These are phyloP conservation scores for Nematostella vectensis DNA, from an alignment of 92 coral and sea anemone species.

Conservation along the genomic window DNA sequence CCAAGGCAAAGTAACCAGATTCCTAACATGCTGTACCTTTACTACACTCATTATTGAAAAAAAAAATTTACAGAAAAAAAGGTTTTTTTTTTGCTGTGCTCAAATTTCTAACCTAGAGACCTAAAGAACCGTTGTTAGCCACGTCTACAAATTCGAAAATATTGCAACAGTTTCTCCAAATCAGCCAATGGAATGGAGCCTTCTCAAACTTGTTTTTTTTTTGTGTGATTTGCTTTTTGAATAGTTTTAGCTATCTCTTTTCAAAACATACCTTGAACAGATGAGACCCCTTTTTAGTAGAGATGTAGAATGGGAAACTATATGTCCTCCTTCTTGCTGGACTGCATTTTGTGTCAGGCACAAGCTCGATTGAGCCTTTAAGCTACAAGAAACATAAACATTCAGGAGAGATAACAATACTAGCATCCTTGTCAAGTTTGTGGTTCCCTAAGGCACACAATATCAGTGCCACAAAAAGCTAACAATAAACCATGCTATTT, in stretches of 20 bases:
- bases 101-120: no score
- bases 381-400: slow-evolving; percentile 36
- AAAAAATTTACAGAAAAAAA: no score
- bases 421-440: not conserved
- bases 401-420: not conserved
- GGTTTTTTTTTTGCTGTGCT: no score
- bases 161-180: no score
- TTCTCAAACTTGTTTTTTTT: no score
- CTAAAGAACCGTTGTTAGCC: no score
- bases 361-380: slow-evolving; percentile 72
- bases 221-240: no score
- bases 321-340: slow-evolving; percentile 66
- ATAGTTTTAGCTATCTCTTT: no score
- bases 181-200: no score
- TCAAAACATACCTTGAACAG: slow-evolving; percentile 93
- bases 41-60: no score
- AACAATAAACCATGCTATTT: no score
- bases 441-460: not conserved
- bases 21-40: not conserved
- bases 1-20: not conserved
- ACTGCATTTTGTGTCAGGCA: slow-evolving; percentile 51
- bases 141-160: no score
- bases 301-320: slow-evolving; percentile 78
- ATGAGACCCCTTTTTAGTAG: slow-evolving; percentile 71
- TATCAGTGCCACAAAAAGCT: not conserved